Evolutionary conservation across 1,140 invertebrate genomes (phyloP).

Genomic region (Drosophila tani): DNA sequence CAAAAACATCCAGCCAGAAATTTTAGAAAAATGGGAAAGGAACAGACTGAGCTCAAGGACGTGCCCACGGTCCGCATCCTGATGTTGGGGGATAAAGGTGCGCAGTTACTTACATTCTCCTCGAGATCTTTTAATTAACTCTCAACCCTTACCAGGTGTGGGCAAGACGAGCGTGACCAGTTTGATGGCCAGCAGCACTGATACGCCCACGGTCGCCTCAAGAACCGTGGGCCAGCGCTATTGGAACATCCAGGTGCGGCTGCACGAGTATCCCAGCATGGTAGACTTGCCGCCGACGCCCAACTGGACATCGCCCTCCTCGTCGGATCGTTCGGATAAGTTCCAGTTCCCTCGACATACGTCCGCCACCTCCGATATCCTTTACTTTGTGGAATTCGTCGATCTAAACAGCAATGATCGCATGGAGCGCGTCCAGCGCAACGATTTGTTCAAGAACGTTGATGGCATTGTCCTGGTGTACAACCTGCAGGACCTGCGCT

Average conservation of each 20-base stretch:
- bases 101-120: background rate
- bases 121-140: background rate
- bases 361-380: constrained; percentile 10
- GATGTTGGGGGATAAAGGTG: constrained; percentile 57
- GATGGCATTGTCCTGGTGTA: constrained; percentile 68
- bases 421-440: constrained; percentile 27
- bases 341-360: background rate
- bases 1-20: background rate
- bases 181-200: constrained; percentile 49
- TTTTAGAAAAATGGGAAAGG: background rate
- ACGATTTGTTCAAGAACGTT: constrained; percentile 46
- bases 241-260: constrained; percentile 60
- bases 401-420: constrained; percentile 45
- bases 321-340: constrained; percentile 5
- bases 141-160: constrained; percentile 36
- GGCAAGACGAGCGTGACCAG: constrained; percentile 63
- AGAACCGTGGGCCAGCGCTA: constrained; percentile 30
- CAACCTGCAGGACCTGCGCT: constrained; percentile 43
- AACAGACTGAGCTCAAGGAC: constrained; percentile 12
- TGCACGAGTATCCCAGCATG: constrained; percentile 49
- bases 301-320: constrained; percentile 53
- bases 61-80: constrained; percentile 56
- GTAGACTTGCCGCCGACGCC: constrained; percentile 43
- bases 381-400: constrained; percentile 68
- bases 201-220: constrained; percentile 48